Base-by-base conservation (phyloP, 2,888 invertebrate species). In the Chironomus riparius region DNA sequence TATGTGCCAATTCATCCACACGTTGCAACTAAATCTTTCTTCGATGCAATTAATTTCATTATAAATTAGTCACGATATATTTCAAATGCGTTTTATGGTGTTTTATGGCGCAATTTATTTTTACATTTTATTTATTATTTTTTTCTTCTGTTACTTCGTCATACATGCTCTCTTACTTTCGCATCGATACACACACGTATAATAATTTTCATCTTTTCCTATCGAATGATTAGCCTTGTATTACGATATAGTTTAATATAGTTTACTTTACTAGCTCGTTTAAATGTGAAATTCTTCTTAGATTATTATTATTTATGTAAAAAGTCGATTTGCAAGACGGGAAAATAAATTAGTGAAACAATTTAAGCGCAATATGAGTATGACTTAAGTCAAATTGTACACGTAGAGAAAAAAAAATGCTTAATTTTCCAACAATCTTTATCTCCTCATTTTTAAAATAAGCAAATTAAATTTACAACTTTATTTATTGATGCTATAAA, bases 31-130 rank as follows among this genome's bases (percentile, higher is more conserved):
- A 18, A 65, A 65, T 65, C 65, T 65, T 65, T 65, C 65, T 22
- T 6, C 70, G 28, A 47, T 68, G 61, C 71, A 71, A 71, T 71
- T 61, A 56, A 72, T 61, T 72, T 28, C 61, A 56, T 72, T 38
- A 38, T 72, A 61, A 61, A 61, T 72, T 61, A 61, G 72, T 72
- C 72, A 72, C 72, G 72, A 72, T 72, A 72, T 62, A 38, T 72
- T 72, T 72, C 61, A 38, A 61, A 65, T 72, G 72, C 72, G 72
- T 65, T 65, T 65, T 65, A 65, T 65, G 65, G 65, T 24, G 24
- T 24, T 72, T 72, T 38, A 71, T 61, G 72, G 38, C 15, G 65
- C 65, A 65, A 65, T 65, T 21, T 65, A 65, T 18, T 15, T 56
- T 38, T 38, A 38, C 38, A 38, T 38, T 50, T n/a, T 24, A 24